Conservation (phyloP, 2,113 vertebrate species). For the Patagioenas fasciata region DNA sequence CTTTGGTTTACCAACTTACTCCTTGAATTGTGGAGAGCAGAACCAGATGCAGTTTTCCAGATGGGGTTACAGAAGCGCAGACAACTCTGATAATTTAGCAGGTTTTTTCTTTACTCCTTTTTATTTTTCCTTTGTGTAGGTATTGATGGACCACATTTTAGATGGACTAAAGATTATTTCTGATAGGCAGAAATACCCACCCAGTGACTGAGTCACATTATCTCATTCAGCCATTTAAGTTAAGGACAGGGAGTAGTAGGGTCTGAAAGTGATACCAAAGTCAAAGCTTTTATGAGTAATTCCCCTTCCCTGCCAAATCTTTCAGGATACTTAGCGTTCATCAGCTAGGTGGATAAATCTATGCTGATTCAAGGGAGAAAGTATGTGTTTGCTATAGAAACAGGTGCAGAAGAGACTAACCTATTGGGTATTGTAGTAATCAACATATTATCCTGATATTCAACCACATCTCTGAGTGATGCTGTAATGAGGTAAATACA, state of each 20-base stretch:
- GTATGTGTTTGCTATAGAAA: neutral
- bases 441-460: neutral
- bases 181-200: neutral
- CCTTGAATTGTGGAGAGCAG: neutral
- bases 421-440: neutral
- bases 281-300: neutral
- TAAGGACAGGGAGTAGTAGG: neutral
- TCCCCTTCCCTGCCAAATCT: neutral
- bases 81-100: neutral
- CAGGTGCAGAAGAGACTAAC: slow-evolving; percentile 37
- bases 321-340: neutral
- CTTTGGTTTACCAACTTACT: neutral
- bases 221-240: neutral
- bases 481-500: neutral
- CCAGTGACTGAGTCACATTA: neutral
- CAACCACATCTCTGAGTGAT: neutral
- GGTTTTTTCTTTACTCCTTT: neutral
- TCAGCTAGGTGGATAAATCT: slow-evolving; percentile 1
- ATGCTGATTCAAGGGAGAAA: slow-evolving; percentile 7
- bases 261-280: neutral
- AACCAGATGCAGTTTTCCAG: neutral
- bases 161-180: neutral
- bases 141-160: neutral
- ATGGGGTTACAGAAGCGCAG: neutral
- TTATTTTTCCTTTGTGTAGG: neutral